Conservation (phyloP, 2,113 vertebrate species). For the Microtus montanus region DNA sequence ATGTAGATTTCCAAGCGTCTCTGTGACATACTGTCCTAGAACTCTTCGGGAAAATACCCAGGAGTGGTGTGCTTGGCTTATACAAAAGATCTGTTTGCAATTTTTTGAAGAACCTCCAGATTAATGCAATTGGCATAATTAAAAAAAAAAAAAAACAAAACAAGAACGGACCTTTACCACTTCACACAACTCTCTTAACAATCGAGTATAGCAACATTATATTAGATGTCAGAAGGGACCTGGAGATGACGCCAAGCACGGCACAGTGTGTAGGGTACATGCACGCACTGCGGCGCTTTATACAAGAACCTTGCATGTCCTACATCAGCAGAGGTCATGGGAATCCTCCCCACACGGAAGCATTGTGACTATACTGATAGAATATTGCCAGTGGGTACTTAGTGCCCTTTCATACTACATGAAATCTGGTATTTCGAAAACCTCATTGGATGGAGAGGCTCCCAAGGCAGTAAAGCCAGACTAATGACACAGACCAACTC, state of each 20-base stretch:
- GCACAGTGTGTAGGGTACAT: background rate
- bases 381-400: background rate
- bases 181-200: background rate
- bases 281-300: background rate
- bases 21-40: too few relatives aligned
- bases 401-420: background rate
- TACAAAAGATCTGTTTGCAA: background rate
- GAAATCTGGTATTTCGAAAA: background rate
- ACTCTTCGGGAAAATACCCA: background rate
- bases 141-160: too few relatives aligned
- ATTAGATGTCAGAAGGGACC: background rate
- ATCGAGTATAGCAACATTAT: too few relatives aligned
- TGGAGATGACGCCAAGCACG: background rate
- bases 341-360: background rate
- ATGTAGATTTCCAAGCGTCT: background rate
- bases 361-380: background rate
- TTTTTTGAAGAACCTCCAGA: background rate
- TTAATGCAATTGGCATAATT: background rate
- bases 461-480: background rate
- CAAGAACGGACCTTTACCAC: background rate
- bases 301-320: background rate
- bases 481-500: accelerated
- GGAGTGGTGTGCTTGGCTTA: background rate
- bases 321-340: background rate
- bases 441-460: background rate